A percentile compares a stretch with the other conserved stretches of the same genome.
Conservation (phyloP, 2,797 vertebrate species). For the Danio choprae region DNA sequence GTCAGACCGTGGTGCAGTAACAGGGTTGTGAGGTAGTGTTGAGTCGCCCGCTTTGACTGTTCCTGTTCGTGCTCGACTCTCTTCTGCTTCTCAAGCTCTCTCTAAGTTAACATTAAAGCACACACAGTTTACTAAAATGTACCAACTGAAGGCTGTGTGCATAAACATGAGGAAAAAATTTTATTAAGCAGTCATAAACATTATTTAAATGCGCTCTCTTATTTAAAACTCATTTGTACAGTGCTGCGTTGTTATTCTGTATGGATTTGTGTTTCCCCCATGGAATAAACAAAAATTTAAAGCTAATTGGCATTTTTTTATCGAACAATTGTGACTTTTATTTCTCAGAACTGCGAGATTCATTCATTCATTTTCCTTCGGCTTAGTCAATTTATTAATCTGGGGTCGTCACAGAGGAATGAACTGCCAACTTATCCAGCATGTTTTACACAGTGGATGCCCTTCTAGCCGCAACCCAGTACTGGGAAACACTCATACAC, state of each 20-base stretch:
- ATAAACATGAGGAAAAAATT: conserved; percentile 2
- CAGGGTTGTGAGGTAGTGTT: conserved; percentile 80
- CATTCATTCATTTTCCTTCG: too few relatives aligned
- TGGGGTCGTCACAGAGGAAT: too few relatives aligned
- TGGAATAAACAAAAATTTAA: too few relatives aligned
- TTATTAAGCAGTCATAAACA: background rate
- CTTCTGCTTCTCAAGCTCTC: conserved; percentile 85
- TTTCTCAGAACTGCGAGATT: too few relatives aligned
- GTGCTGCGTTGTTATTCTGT: background rate
- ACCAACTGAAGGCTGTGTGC: background rate
- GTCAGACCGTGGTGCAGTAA: conserved; percentile 81
- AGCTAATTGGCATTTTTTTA: too few relatives aligned
- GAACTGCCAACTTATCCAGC: too few relatives aligned
- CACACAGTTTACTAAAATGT: background rate
- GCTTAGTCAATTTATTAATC: too few relatives aligned
- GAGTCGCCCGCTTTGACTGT: conserved; percentile 76
- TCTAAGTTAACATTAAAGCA: conserved; percentile 72
- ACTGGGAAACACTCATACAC: too few relatives aligned
- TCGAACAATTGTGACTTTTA: too few relatives aligned
- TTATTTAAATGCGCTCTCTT: background rate
- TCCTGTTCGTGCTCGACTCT: conserved; percentile 78
- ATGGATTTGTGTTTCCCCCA: too few relatives aligned
- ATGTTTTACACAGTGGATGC: too few relatives aligned
- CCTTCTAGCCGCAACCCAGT: too few relatives aligned
- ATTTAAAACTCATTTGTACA: background rate